Base-by-base conservation (phyloP, 2,888 invertebrate genomes). In the Digitonthophagus gazella region DNA sequence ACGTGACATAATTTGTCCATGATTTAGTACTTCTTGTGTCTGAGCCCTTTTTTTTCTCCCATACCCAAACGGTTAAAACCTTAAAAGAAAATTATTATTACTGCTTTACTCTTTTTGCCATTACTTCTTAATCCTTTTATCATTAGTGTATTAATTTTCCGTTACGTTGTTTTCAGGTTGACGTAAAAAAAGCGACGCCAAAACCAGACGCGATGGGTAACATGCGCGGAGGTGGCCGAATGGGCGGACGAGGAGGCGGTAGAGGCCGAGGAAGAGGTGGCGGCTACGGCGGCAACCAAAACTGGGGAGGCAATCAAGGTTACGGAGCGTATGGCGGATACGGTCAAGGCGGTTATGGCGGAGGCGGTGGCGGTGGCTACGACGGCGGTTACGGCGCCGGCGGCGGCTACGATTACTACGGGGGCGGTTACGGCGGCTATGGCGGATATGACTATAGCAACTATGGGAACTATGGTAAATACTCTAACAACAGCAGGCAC, bases 151-250 rank as follows among this genome's bases (percentile, higher is more conserved):
- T 44, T 44, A 69, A 61, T 54, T 67, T 54, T 55, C 15, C 1
- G 61, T 57, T 61, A 70, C 70, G 69, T 16, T 68, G 68, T 71
- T 72, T 76, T 65, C 80, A 91, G 91, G 93, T 96, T 70, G 97
- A 97, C 83, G 96, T 97, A 55, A 97, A 97, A 85, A 93, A 95
- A 80, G 97, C 97, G 63, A 96, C 96, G 67, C 96, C 96, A 8
- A 95, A 94, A 83, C 93, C 93, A 1, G 93, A 94, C 76, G 88
- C 89, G 72, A 89, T 90, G 87, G 75, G 74, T 15, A 73, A 71
- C 66, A 73, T 75, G 72, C 74, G 75, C 72, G 87, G 88, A 61
- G 89, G 90, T 15, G 86, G 89, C 64, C 90, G 91, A 15, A 90
- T 90, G 67, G 84, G 87, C 78, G 86, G 90, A 28, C 86, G 88